Evolutionary conservation across 2,797 vertebrate genomes (phyloP).

Genomic region (Parambassis ranga): DNA sequence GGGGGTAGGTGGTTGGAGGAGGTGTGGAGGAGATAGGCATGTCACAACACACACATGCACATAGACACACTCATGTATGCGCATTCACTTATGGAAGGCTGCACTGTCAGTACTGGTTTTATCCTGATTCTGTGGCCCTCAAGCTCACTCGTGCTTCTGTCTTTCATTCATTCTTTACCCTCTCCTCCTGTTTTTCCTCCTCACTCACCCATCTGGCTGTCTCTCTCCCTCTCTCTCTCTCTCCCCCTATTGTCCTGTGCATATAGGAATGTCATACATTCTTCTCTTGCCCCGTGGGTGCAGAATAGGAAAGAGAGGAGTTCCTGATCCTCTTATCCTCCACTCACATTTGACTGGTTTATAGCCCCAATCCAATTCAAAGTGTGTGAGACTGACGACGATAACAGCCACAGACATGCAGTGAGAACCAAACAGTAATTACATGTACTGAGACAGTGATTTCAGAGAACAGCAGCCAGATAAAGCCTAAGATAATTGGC

Average conservation of each 20-base stretch:
- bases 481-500: slow-evolving; percentile 48
- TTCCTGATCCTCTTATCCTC: slow-evolving; percentile 50
- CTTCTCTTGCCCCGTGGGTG: slow-evolving; percentile 41
- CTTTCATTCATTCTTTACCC: slow-evolving; percentile 42
- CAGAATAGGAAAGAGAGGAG: slow-evolving; percentile 45
- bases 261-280: slow-evolving; percentile 65
- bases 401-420: slow-evolving; percentile 42
- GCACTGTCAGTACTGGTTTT: slow-evolving; percentile 56
- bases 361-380: slow-evolving; percentile 32
- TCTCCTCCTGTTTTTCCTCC: slow-evolving; percentile 39
- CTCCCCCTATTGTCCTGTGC: slow-evolving; percentile 43
- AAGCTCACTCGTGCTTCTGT: slow-evolving; percentile 12
- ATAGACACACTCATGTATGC: slow-evolving; percentile 25
- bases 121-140: slow-evolving; percentile 27
- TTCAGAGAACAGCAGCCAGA: slow-evolving; percentile 24
- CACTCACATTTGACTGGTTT: slow-evolving; percentile 54
- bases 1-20: slow-evolving; percentile 32
- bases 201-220: slow-evolving; percentile 38
- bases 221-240: slow-evolving; percentile 36
- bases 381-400: slow-evolving; percentile 27
- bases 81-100: slow-evolving; percentile 57
- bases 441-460: slow-evolving; percentile 28
- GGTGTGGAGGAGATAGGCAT: slow-evolving; percentile 48
- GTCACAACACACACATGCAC: slow-evolving; percentile 56
- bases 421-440: slow-evolving; percentile 48